Evolutionary conservation across 2,888 invertebrate genomes (phyloP).

Genomic region (Lasioglossum vierecki): DNA sequence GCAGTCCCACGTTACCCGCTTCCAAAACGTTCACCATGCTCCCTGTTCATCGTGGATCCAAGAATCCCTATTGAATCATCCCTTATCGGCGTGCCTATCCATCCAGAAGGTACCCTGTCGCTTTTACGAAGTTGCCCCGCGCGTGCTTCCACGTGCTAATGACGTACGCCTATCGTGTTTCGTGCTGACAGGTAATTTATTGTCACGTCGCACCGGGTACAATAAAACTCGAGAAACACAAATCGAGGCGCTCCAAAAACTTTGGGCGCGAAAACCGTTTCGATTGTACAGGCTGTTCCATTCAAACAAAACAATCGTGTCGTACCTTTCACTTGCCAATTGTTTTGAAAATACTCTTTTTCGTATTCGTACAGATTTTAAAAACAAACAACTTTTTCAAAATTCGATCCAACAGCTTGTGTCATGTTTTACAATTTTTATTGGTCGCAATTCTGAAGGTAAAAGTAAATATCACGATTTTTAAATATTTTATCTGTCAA

Average conservation of each 20-base stretch:
- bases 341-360: not conserved
- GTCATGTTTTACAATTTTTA: no score
- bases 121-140: slow-evolving; percentile 48
- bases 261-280: not conserved
- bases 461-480: no score
- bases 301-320: not conserved
- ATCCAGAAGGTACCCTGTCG: slow-evolving; percentile 31
- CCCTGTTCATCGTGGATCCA: slow-evolving; percentile 47
- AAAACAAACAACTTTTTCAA: no score
- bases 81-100: slow-evolving; percentile 17
- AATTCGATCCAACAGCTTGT: no score
- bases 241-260: not conserved
- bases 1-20: slow-evolving; percentile 63
- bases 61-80: slow-evolving; percentile 59
- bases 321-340: not conserved
- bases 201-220: not conserved
- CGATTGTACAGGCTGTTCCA: not conserved
- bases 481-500: no score
- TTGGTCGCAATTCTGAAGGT: no score
- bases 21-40: slow-evolving; percentile 69
- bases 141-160: slow-evolving; percentile 52
- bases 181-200: slow-evolving; percentile 42
- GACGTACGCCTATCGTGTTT: slow-evolving; percentile 40
- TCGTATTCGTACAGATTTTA: no score
- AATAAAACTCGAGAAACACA: not conserved